Evolutionary conservation across 2,797 vertebrate genomes (phyloP), one percentile per base, ranked within the genome.

Genomic region (Sebastolobus alascanus): DNA sequence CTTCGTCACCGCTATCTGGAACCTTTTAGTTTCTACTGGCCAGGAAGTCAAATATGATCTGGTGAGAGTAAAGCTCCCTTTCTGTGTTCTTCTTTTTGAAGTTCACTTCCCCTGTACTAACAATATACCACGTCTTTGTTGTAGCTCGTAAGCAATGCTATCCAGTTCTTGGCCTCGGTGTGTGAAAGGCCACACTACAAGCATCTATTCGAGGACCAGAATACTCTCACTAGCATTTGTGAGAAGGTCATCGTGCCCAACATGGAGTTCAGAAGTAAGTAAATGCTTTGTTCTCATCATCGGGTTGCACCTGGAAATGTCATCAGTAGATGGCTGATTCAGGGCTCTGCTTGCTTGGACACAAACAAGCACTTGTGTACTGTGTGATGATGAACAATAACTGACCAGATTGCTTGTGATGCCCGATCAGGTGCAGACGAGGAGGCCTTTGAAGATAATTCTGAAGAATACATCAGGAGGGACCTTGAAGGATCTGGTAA

Each of bases 211-310:
- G 98, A 99, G 90, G 98, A 99, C 93, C 98, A 99, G 94, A 99
- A 96, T 90, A 99, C 96, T 0, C 90, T 99, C 91, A 99, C 99
- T 37, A 99, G 98, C 94, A 99, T 99, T 89, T 99, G 99, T 89
- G 99, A 99, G 94, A 99, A 99, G 91, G 99, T 99, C 91, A 98
- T 99, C 91, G 97, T 99, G 68, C 99, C 99, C 84, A 99, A 99
- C 95, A 99, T 99, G 99, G 98, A 99, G 95, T 99, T 99, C 90
- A 97, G 98, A 97, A 98, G 99, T 99, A 96, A 95, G 95, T 90
- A 25, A 40, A 33, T 55, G 4, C 29, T 73, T 78, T 67, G 1
- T 75, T 75, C 12, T 22, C 37, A 6, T 46, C 14, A n/a, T 59
- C 3, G 1, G 31, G 27, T 58, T 77, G n/a, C 8, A 37, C 37